Evolutionary conservation across 2,888 invertebrate species (phyloP).

Genomic region (Acleris laterana): DNA sequence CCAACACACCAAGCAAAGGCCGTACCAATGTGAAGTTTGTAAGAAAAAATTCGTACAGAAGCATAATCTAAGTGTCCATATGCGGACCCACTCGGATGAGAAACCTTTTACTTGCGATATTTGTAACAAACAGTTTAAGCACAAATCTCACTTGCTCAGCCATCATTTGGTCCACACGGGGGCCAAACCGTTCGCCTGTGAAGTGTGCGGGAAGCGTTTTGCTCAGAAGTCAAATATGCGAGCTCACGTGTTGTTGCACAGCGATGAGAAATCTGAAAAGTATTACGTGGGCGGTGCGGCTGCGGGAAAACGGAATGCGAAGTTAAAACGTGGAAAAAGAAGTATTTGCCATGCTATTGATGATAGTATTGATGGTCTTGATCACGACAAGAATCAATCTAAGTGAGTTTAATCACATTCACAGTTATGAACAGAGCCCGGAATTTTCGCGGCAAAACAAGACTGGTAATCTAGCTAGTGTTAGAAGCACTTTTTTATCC

Average conservation of each 20-base stretch:
- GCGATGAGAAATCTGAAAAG: conserved; percentile 6
- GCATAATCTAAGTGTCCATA: conserved; percentile 8
- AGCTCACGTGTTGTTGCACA: conserved; percentile 6
- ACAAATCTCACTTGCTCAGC: conserved; percentile 12
- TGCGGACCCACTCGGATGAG: conserved; percentile 5
- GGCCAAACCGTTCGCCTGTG: conserved; percentile 11
- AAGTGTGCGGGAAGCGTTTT: conserved; percentile 8
- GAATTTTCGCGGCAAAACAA: too few relatives aligned
- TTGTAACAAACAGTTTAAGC: conserved; percentile 11
- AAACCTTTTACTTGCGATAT: conserved; percentile 11
- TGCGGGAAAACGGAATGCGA: neutral
- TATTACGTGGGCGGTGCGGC: conserved; percentile 5
- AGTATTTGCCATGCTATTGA: neutral
- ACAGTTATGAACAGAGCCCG: too few relatives aligned
- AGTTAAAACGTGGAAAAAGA: neutral
- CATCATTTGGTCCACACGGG: conserved; percentile 8
- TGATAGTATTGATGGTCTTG: too few relatives aligned
- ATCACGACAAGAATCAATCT: neutral
- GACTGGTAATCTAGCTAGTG: too few relatives aligned
- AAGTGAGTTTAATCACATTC: too few relatives aligned
- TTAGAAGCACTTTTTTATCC: too few relatives aligned
- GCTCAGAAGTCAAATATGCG: conserved; percentile 15
- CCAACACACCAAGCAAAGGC: neutral
- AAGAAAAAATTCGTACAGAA: conserved; percentile 9
- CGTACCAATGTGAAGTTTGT: conserved; percentile 7